phyloP scores from a whole-genome alignment of 2,888 invertebrate species.

The Drepanosiphum platanoidis region DNA sequence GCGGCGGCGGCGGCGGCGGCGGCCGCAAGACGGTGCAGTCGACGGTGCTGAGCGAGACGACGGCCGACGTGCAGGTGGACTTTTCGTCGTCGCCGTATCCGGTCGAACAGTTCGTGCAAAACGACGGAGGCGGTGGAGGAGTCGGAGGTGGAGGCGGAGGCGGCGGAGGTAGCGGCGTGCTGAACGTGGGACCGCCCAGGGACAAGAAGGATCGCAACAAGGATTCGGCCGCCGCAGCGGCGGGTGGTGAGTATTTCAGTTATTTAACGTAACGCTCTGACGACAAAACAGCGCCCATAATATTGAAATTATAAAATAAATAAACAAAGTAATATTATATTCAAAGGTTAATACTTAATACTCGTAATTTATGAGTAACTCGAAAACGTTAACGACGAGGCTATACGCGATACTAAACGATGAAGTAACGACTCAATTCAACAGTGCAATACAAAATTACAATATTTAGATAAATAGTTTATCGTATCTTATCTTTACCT shows the following conservation, averaged over 20 bases:
- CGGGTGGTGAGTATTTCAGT: slow-evolving; percentile 6
- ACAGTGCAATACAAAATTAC: too few species aligned
- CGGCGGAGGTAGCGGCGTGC: slow-evolving; percentile 64
- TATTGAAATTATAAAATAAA: too few species aligned
- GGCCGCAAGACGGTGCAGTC: slow-evolving; percentile 42
- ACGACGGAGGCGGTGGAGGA: slow-evolving; percentile 83
- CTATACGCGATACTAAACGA: too few species aligned
- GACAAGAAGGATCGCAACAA: slow-evolving; percentile 76
- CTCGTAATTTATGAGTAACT: too few species aligned
- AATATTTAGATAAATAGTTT: too few species aligned
- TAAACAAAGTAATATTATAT: too few species aligned
- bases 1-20: background rate
- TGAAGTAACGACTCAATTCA: too few species aligned
- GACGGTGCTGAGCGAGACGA: slow-evolving; percentile 78
- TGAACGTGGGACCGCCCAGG: slow-evolving; percentile 75
- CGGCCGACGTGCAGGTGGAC: slow-evolving; percentile 70
- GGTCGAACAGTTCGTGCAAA: slow-evolving; percentile 80
- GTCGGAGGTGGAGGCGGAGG: slow-evolving; percentile 67
- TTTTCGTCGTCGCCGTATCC: slow-evolving; percentile 62
- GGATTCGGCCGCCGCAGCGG: slow-evolving; percentile 66
- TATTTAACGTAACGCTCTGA: too few species aligned
- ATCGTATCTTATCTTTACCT: too few species aligned
- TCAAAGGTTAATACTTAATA: too few species aligned
- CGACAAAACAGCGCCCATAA: too few species aligned
- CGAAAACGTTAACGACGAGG: too few species aligned